These are phyloP conservation scores for Erebia palarica DNA, from an alignment of 2,888 invertebrate genomes.

Conservation along the genomic window DNA sequence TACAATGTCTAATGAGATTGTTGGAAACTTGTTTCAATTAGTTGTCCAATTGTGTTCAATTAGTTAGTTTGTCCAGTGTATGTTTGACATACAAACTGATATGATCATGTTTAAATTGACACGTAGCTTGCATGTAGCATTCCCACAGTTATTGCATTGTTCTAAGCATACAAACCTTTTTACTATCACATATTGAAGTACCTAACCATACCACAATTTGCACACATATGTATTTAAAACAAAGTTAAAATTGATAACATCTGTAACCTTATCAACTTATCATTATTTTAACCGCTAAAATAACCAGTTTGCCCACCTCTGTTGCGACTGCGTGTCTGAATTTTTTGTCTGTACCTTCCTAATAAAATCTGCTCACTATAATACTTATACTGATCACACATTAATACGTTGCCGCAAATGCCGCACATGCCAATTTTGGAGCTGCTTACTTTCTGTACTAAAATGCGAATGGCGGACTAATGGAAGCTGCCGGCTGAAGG, in stretches of 20 bases:
- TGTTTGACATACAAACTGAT: too few species aligned
- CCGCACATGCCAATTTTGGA: background rate
- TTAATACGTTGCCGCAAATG: background rate
- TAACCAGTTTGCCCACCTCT: constrained; percentile 4
- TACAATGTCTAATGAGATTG: too few species aligned
- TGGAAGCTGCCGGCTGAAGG: too few species aligned
- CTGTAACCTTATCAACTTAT: background rate
- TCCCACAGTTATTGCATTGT: background rate
- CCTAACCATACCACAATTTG: background rate
- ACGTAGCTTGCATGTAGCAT: background rate
- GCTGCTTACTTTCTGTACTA: too few species aligned
- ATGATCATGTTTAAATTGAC: too few species aligned
- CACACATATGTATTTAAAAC: background rate
- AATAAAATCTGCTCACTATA: background rate
- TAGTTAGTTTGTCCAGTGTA: too few species aligned
- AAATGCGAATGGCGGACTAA: too few species aligned
- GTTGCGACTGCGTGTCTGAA: background rate
- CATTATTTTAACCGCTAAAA: constrained; percentile 4
- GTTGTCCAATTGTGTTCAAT: too few species aligned
- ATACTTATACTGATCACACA: background rate
- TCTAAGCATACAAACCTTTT: background rate
- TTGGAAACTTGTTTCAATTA: too few species aligned
- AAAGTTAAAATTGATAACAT: constrained; percentile 11
- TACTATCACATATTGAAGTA: background rate
- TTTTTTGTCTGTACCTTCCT: background rate